Evolutionary conservation across 2,797 vertebrate genomes (phyloP).

Genomic region (Spea hammondii): DNA sequence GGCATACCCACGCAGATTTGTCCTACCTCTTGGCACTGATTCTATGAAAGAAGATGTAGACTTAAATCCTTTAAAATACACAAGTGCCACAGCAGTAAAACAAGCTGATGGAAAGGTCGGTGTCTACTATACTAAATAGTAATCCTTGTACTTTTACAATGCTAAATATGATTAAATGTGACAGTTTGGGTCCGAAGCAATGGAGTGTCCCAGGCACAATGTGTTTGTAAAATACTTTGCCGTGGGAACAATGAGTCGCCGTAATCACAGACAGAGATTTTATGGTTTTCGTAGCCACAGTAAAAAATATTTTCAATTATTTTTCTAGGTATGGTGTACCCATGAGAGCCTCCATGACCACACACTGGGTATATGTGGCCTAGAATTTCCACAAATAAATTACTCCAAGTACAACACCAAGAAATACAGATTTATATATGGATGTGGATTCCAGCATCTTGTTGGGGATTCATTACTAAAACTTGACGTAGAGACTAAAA

Average conservation of each 20-base stretch:
- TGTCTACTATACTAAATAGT: no score
- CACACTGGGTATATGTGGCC: slow-evolving; percentile 77
- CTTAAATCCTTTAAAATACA: slow-evolving; percentile 74
- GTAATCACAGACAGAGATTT: no score
- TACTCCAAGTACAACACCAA: slow-evolving; percentile 73
- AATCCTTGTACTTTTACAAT: no score
- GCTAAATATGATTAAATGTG: no score
- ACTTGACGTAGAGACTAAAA: slow-evolving; percentile 83
- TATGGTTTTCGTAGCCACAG: no score
- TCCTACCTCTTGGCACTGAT: slow-evolving; percentile 78
- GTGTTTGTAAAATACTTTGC: no score
- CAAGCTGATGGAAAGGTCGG: slow-evolving; percentile 73
- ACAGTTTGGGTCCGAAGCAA: no score
- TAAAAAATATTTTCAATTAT: neutral
- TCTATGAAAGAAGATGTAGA: slow-evolving; percentile 69
- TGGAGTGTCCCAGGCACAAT: no score
- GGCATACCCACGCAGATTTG: slow-evolving; percentile 80
- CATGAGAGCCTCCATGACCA: slow-evolving; percentile 81
- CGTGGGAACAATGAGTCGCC: no score
- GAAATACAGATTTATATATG: slow-evolving; percentile 86
- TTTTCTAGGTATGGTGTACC: slow-evolving; percentile 80
- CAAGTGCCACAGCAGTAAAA: slow-evolving; percentile 76
- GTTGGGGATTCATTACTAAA: slow-evolving; percentile 88
- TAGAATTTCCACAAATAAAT: slow-evolving; percentile 94
- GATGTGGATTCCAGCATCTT: slow-evolving; percentile 85